These are phyloP conservation scores for Leptura quadrifasciata DNA, from an alignment of 2,888 invertebrate genomes.

Conservation along the genomic window DNA sequence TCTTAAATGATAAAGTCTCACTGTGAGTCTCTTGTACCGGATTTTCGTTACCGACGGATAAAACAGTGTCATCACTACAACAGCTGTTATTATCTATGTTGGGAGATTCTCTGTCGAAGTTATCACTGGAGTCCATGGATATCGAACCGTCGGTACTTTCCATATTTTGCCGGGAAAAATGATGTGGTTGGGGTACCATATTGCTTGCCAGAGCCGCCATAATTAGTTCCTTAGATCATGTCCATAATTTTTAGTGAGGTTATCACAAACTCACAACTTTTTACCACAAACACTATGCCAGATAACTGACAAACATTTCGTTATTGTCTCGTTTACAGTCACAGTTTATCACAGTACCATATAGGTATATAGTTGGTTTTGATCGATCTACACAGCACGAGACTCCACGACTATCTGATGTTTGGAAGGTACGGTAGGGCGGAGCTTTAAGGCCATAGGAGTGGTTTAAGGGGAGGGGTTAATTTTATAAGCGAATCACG, in stretches of 20 bases:
- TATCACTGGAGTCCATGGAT: slow-evolving; percentile 71
- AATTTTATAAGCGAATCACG: slow-evolving; percentile 64
- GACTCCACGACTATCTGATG: slow-evolving; percentile 70
- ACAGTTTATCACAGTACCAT: slow-evolving; percentile 34
- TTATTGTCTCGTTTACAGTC: slow-evolving; percentile 5
- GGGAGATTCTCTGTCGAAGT: slow-evolving; percentile 69
- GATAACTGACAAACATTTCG: slow-evolving; percentile 5
- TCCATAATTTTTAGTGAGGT: slow-evolving; percentile 2
- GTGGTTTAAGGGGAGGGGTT: slow-evolving; percentile 60
- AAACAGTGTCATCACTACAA: slow-evolving; percentile 86
- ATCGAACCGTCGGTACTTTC: slow-evolving; percentile 69
- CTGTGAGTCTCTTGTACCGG: slow-evolving; percentile 52
- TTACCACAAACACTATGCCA: slow-evolving; percentile 36
- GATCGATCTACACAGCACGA: slow-evolving; percentile 69
- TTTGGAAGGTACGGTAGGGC: slow-evolving; percentile 64
- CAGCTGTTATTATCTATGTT: slow-evolving; percentile 79
- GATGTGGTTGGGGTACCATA: slow-evolving; percentile 66
- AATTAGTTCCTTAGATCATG: slow-evolving; percentile 42
- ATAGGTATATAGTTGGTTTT: slow-evolving; percentile 25
- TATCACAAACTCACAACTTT: slow-evolving; percentile 33
- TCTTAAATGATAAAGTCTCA: slow-evolving; percentile 77
- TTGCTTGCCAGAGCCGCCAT: slow-evolving; percentile 67
- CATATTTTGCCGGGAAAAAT: slow-evolving; percentile 65
- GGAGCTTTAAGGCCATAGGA: slow-evolving; percentile 63
- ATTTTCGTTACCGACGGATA: slow-evolving; percentile 86